A percentile compares a stretch with the other conserved stretches of the same genome.
phyloP scores from a whole-genome alignment of 2,888 invertebrate genomes.

The Odontomyia ornata region DNA sequence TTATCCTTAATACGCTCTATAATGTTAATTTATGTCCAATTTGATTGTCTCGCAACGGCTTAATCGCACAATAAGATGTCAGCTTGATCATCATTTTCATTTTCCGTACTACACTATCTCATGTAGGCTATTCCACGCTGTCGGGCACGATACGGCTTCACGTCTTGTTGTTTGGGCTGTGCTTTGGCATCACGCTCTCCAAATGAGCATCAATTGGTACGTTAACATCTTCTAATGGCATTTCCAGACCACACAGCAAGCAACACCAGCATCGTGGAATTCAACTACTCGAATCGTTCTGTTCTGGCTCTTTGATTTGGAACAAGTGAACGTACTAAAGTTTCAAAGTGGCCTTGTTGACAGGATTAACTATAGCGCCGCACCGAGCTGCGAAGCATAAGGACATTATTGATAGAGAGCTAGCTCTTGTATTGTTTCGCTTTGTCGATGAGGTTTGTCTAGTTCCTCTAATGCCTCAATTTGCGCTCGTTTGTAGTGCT shows the following conservation, averaged over 20 bases:
- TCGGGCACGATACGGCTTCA: neutral
- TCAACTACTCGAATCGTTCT: neutral
- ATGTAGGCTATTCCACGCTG: neutral
- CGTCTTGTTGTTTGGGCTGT: conserved; percentile 4
- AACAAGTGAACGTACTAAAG: neutral
- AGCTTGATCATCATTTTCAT: conserved; percentile 14
- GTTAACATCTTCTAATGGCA: conserved; percentile 25
- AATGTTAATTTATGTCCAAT: conserved; percentile 45
- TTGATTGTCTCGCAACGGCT: conserved; percentile 37
- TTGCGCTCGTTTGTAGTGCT: conserved; percentile 31
- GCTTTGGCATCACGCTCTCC: conserved; percentile 5
- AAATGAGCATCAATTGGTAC: conserved; percentile 37
- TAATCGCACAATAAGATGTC: conserved; percentile 37
- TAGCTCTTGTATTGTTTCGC: conserved; percentile 29
- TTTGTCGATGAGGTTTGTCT: conserved; percentile 21
- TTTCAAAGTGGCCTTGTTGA: conserved; percentile 33
- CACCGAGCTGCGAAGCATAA: conserved; percentile 12
- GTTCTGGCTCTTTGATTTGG: conserved; percentile 31
- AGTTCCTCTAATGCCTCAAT: conserved; percentile 22
- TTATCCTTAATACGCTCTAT: conserved; percentile 39
- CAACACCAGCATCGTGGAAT: conserved; percentile 13
- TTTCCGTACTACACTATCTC: neutral
- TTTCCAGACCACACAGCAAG: neutral
- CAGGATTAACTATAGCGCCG: conserved; percentile 29
- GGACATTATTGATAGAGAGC: conserved; percentile 36